These are phyloP conservation scores for Sebastes schlegelii DNA, from an alignment of 2,113 vertebrate genomes.

Conservation along the genomic window DNA sequence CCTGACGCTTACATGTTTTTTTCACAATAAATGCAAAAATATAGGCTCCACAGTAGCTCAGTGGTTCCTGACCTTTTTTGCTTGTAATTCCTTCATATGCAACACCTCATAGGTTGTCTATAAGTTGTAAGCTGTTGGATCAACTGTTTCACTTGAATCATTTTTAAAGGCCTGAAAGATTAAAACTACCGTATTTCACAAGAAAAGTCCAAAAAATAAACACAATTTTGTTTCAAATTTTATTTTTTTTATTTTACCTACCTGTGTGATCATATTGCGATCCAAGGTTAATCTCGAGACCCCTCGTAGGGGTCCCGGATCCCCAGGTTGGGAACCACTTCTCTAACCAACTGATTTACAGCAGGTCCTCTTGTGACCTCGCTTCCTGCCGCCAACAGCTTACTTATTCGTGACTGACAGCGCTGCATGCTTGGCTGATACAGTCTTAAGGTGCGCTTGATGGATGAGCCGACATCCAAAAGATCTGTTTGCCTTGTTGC, in stretches of 20 bases:
- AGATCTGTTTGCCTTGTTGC: constrained; percentile 88
- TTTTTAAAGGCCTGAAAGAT: background rate
- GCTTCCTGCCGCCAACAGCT: constrained; percentile 69
- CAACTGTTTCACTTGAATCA: too few species aligned
- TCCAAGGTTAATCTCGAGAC: background rate
- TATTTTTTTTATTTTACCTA: background rate
- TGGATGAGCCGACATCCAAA: constrained; percentile 84
- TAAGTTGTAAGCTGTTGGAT: too few species aligned
- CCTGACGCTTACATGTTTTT: too few species aligned
- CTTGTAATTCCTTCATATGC: too few species aligned
- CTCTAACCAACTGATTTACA: constrained; percentile 35
- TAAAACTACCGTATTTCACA: background rate
- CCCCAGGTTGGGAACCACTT: background rate
- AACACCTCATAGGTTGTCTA: too few species aligned
- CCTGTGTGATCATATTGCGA: background rate
- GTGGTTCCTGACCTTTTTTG: too few species aligned
- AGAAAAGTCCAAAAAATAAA: background rate
- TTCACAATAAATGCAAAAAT: too few species aligned
- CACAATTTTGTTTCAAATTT: background rate
- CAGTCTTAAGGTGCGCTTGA: constrained; percentile 80
- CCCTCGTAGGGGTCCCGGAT: too few species aligned
- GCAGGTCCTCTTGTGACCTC: constrained; percentile 18
- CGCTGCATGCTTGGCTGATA: constrained; percentile 81
- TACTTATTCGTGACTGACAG: constrained; percentile 79
- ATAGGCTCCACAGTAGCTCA: too few species aligned